Conservation (phyloP, 1,140 invertebrate species). For the Ostrea edulis region DNA sequence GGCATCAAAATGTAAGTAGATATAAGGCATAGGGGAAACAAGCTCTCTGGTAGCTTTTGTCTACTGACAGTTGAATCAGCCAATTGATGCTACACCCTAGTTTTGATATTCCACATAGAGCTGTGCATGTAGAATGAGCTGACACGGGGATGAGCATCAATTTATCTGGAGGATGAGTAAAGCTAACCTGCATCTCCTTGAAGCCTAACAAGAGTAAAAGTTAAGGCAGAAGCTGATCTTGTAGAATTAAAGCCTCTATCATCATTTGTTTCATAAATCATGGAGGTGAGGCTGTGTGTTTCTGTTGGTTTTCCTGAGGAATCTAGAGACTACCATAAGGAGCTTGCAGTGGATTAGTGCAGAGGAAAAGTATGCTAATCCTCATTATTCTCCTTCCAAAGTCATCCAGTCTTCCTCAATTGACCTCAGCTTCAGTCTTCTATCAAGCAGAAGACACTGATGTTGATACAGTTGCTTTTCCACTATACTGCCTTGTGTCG, state of each 20-base stretch:
- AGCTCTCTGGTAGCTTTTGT: not conserved
- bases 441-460: not conserved
- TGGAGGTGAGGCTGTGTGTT: not conserved
- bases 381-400: slow-evolving; percentile 1
- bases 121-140: not conserved
- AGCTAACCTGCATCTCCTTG: slow-evolving; percentile 11
- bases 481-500: slow-evolving; percentile 85
- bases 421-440: not conserved
- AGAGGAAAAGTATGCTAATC: not conserved
- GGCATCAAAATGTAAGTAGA: slow-evolving; percentile 37
- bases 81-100: not conserved
- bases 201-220: slow-evolving; percentile 13
- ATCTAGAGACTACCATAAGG: not conserved
- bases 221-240: slow-evolving; percentile 1
- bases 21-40: slow-evolving; percentile 27
- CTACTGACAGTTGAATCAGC: not conserved
- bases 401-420: not conserved
- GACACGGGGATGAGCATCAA: not conserved
- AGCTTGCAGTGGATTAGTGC: not conserved
- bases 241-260: not conserved
- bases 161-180: not conserved
- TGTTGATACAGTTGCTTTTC: slow-evolving; percentile 3
- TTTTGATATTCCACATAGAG: not conserved
- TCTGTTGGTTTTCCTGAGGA: not conserved
- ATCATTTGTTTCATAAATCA: not conserved